A percentile compares a stretch with the other conserved stretches of the same genome.
Evolutionary conservation across 2,797 vertebrate genomes (phyloP).

Genomic region (Sebastes cheni): DNA sequence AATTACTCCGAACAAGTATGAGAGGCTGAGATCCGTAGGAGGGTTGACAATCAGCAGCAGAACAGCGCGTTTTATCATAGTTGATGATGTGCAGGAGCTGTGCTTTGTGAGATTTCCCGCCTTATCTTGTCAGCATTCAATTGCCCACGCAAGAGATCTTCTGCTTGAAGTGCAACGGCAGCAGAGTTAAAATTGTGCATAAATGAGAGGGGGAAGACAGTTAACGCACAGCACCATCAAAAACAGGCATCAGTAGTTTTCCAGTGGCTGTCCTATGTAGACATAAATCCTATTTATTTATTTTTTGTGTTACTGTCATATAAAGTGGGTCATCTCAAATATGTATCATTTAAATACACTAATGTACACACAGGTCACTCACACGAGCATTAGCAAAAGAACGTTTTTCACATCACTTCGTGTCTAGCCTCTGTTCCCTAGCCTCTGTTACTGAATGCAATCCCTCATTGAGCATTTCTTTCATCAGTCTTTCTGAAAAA

Average conservation of each 20-base stretch:
- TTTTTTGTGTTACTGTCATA: background rate
- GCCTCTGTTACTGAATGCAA: background rate
- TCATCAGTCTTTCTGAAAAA: background rate
- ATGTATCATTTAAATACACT: background rate
- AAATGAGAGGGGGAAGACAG: slow-evolving; percentile 15
- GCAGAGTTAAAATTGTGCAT: slow-evolving; percentile 9
- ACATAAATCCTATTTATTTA: background rate
- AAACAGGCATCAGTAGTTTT: background rate
- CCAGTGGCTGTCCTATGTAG: background rate
- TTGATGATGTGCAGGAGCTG: slow-evolving; percentile 41
- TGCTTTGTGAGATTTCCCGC: slow-evolving; percentile 46
- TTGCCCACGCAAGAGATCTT: slow-evolving; percentile 51
- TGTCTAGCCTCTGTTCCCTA: background rate
- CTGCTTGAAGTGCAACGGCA: slow-evolving; percentile 26
- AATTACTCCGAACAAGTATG: slow-evolving; percentile 38
- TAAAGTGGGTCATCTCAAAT: background rate
- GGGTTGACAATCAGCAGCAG: slow-evolving; percentile 36
- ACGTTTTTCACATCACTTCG: background rate
- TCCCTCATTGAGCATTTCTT: background rate
- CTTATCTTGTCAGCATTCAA: slow-evolving; percentile 62
- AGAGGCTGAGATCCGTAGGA: slow-evolving; percentile 45
- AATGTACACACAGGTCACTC: background rate
- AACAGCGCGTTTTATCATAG: slow-evolving; percentile 42
- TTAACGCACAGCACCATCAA: slow-evolving; percentile 7
- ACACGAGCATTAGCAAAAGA: background rate